phyloP scores from a whole-genome alignment of 2,888 invertebrate genomes.

The Aphodius sticticus region DNA sequence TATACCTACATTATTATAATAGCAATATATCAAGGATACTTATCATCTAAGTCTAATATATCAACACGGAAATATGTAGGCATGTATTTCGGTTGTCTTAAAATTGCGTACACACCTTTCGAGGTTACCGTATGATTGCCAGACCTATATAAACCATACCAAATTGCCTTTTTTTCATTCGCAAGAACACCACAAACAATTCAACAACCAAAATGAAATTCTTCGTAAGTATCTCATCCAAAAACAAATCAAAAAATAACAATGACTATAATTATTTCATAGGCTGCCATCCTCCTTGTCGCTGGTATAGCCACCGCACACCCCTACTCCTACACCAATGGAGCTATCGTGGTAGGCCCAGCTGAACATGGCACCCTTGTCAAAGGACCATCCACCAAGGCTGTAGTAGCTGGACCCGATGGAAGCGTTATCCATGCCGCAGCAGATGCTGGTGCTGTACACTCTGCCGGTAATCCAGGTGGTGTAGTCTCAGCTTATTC shows the following conservation, averaged over 20 bases:
- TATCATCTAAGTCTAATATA: too few relatives aligned
- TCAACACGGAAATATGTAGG: not conserved
- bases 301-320: not conserved
- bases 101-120: not conserved
- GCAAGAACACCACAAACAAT: constrained; percentile 18
- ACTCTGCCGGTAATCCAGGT: constrained; percentile 12
- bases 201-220: constrained; percentile 16
- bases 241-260: not conserved
- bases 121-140: not conserved
- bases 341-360: constrained; percentile 23
- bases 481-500: constrained; percentile 19
- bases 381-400: constrained; percentile 19
- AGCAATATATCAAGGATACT: too few relatives aligned
- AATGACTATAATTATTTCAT: not conserved
- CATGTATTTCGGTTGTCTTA: not conserved
- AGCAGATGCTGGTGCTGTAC: constrained; percentile 15
- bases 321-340: not conserved
- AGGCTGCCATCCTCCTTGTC: constrained; percentile 40
- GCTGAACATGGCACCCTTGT: constrained; percentile 15
- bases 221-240: constrained; percentile 18
- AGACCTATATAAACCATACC: not conserved
- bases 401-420: constrained; percentile 28
- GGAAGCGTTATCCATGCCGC: constrained; percentile 25
- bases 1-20: too few relatives aligned
- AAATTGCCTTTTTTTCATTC: not conserved